A percentile compares a stretch with the other conserved stretches of the same genome.
Conservation (phyloP, 2,797 vertebrate species). For the Xiphorhynchus erythropygius region DNA sequence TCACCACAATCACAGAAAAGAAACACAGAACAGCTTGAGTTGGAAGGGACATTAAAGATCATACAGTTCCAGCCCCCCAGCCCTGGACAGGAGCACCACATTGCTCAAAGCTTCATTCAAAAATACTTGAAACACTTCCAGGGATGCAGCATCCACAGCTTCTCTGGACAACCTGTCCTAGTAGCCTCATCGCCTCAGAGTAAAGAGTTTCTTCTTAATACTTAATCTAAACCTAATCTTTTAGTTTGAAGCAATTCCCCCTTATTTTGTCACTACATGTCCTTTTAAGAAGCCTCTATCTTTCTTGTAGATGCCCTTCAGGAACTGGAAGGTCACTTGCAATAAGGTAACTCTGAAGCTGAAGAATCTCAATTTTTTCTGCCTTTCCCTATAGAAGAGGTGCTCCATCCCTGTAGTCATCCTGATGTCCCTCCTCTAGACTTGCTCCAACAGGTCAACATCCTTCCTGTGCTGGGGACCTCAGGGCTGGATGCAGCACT, state of each 20-base stretch:
- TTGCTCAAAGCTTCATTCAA: not conserved
- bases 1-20: not conserved
- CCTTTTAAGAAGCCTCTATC: not conserved
- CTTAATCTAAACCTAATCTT: not conserved
- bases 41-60: not conserved
- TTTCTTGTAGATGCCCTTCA: not conserved
- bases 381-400: not conserved
- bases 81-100: not conserved
- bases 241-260: not conserved
- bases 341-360: not conserved
- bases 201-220: not conserved
- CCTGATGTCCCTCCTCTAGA: too few relatives aligned
- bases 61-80: not conserved
- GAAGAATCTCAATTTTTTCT: not conserved
- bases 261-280: not conserved
- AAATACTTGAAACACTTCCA: not conserved
- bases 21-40: not conserved
- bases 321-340: not conserved
- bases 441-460: accelerated
- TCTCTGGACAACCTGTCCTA: not conserved
- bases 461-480: not conserved
- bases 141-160: not conserved
- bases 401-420: not conserved
- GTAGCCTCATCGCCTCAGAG: not conserved
- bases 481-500: not conserved